Percentiles rank a stretch among this genome's conserved stretches.
These are phyloP conservation scores for Pammene aurita DNA, from an alignment of 2,888 invertebrate species.

Conservation along the genomic window DNA sequence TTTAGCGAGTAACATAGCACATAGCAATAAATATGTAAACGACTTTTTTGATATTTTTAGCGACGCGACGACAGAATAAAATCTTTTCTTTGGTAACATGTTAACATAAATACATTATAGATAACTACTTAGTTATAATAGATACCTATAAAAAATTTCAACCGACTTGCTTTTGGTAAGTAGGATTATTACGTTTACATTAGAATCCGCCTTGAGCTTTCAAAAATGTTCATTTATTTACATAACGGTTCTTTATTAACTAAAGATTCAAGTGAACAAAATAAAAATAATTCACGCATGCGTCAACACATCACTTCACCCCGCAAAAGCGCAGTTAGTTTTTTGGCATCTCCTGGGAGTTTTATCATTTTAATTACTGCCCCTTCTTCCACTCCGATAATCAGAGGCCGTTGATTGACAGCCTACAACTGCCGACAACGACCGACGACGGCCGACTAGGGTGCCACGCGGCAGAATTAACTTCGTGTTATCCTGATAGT, in stretches of 20 bases:
- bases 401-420: slow-evolving; percentile 60
- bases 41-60: no score
- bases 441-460: slow-evolving; percentile 48
- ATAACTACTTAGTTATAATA: no score
- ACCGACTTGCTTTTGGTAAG: no score
- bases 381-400: slow-evolving; percentile 53
- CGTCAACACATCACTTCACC: slow-evolving; percentile 19
- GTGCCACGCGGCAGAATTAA: slow-evolving; percentile 79
- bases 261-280: not conserved
- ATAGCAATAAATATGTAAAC: no score
- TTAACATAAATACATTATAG: no score
- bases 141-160: no score
- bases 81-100: no score
- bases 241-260: not conserved
- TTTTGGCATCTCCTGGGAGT: slow-evolving; percentile 30
- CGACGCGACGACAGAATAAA: no score
- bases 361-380: slow-evolving; percentile 40
- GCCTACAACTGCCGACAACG: slow-evolving; percentile 24
- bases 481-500: slow-evolving; percentile 74
- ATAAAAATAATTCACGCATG: slow-evolving; percentile 14
- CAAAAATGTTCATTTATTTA: not conserved
- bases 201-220: not conserved
- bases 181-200: no score
- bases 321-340: slow-evolving; percentile 31
- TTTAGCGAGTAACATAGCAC: no score